Base-by-base conservation (phyloP, 2,113 vertebrate species). In the Pycnonotus jocosus region DNA sequence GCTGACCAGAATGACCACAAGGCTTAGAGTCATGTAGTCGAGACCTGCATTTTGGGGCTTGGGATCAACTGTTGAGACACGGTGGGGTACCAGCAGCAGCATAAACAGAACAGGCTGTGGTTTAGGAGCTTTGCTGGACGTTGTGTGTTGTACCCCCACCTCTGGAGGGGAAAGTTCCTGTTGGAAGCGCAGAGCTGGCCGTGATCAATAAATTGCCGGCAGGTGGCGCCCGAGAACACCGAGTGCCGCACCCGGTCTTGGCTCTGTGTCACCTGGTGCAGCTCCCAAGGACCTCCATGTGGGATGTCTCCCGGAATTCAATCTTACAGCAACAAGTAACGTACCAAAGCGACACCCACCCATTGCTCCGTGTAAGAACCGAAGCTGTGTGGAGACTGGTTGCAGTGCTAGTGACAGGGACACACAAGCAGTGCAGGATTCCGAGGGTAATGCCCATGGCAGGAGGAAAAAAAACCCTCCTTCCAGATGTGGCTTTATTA, bases 241-340 rank as follows among this genome's bases (percentile, higher is more conserved):
- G 79, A 77, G 79, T 90, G 62, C 70, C 8, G 15, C 78, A 0
- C 20, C 30, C 54, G 12, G 3, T 1, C 45, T 2, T 0, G 38
- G 38, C 38, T 22, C 38, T 20, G 24, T 0, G 24, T 18, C 38
- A 0, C 25, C 33, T 1, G 30, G 1, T 1, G 37, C 54, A 0
- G 8, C 56, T 81, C 17, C n/a, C 53, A 0, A 4, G 77, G 30
- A 25, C 31, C 40, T 30, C 21, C 73, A 0, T 12, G 2, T 7
- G 42, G 11, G 15, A 4, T 16, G 7, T 7, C 28, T 35, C 25
- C 45, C 6, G n/a, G 37, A 44, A 37, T 40, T 10, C 17, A 16
- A 60, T 33, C 15, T 2, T 35, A 3, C 22, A n/a, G 44, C 56
- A 19, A 5, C 54, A 22, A 27, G 35, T 15, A 23, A 17, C 2